Conservation (phyloP, 2,113 vertebrate genomes). For the Perognathus longimembris region DNA sequence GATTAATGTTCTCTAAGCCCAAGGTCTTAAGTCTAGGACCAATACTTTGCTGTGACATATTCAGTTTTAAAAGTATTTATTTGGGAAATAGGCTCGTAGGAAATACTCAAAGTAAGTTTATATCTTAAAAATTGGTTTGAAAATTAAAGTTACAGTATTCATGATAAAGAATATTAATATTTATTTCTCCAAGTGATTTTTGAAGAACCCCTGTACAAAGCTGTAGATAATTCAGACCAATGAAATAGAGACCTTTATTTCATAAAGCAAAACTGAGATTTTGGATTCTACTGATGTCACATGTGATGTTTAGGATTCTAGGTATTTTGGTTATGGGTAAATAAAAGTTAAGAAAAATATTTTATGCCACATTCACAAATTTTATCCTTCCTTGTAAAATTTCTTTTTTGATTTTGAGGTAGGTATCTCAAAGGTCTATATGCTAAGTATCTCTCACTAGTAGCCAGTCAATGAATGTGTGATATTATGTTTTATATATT, state of each 20-base stretch:
- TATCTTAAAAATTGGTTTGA: background rate
- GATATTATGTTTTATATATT: background rate
- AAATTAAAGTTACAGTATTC: background rate
- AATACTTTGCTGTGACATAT: background rate
- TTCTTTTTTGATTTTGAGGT: constrained; percentile 8
- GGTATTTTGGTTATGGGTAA: background rate
- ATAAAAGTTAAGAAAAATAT: background rate
- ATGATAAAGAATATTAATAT: background rate
- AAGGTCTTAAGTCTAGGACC: background rate
- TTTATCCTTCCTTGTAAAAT: background rate
- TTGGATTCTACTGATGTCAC: background rate
- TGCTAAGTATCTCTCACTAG: background rate
- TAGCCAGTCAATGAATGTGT: background rate
- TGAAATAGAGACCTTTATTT: constrained; percentile 36
- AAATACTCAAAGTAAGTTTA: background rate
- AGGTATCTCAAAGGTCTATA: background rate
- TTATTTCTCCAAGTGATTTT: constrained; percentile 16
- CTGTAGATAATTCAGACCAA: background rate
- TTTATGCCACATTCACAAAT: constrained; percentile 20
- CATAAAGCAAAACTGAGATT: background rate
- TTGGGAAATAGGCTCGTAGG: background rate
- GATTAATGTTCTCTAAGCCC: background rate
- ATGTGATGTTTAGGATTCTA: background rate
- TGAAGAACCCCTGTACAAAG: background rate
- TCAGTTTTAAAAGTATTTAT: background rate